Conservation (phyloP, 2,888 invertebrate genomes). For the Phymatocera aterrima region DNA sequence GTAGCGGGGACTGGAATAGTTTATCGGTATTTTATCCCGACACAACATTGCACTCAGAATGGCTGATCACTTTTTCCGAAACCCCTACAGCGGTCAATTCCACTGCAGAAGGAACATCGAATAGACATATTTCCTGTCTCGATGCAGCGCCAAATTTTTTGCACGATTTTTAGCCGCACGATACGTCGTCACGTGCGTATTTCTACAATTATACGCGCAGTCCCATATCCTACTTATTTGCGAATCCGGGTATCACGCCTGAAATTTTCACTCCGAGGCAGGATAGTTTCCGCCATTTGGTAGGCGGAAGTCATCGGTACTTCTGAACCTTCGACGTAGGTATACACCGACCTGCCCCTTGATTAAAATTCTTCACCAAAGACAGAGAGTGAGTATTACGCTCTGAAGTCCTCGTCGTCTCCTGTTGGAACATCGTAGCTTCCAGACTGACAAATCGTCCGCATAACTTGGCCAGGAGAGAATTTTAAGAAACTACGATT, state of each 20-base stretch:
- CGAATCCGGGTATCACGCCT: neutral
- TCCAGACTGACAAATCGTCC: conserved; percentile 27
- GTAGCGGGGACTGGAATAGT: conserved; percentile 1
- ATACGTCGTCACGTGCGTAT: too few relatives aligned
- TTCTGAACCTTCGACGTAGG: conserved; percentile 25
- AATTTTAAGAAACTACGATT: conserved; percentile 17
- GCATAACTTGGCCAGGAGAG: conserved; percentile 3
- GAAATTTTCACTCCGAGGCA: neutral
- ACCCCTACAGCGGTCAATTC: neutral
- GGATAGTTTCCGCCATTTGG: neutral
- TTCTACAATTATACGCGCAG: too few relatives aligned
- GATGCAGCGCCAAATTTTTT: neutral
- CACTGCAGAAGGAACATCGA: neutral
- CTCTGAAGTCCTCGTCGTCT: conserved; percentile 9
- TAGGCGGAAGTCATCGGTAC: conserved; percentile 16
- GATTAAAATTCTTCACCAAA: conserved; percentile 23
- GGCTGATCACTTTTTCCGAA: neutral
- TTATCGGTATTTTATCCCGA: conserved; percentile 16
- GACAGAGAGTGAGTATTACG: neutral
- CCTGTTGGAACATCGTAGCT: neutral
- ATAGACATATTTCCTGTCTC: neutral
- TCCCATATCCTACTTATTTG: too few relatives aligned
- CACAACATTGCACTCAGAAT: conserved; percentile 30
- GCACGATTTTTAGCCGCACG: too few relatives aligned
- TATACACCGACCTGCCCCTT: too few relatives aligned